These are phyloP conservation scores for Syrista parreyssii DNA, from an alignment of 2,888 invertebrate species.

Conservation along the genomic window DNA sequence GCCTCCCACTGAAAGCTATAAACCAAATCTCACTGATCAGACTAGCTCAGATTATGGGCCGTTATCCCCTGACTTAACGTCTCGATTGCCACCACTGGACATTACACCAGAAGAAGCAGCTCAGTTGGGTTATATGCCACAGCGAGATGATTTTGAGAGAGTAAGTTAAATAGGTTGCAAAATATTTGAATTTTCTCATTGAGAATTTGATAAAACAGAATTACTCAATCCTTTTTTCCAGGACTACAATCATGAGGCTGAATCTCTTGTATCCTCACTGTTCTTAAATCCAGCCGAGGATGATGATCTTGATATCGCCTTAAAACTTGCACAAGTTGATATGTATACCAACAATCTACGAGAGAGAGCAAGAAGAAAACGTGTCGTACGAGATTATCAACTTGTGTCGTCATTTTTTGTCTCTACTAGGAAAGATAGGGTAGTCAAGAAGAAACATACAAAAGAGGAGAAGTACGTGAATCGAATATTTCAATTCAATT, in stretches of 20 bases:
- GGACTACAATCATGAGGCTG: slow-evolving; percentile 95
- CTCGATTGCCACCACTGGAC: slow-evolving; percentile 83
- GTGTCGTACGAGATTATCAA: slow-evolving; percentile 90
- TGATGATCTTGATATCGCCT: slow-evolving; percentile 87
- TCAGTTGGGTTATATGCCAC: slow-evolving; percentile 93
- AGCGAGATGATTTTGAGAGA: slow-evolving; percentile 95
- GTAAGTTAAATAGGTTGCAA: slow-evolving; percentile 65
- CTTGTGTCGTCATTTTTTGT: slow-evolving; percentile 88
- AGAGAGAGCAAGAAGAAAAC: slow-evolving; percentile 89
- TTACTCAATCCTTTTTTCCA: slow-evolving; percentile 59
- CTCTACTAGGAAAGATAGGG: slow-evolving; percentile 70
- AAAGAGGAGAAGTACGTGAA: slow-evolving; percentile 81
- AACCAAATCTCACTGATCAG: slow-evolving; percentile 80
- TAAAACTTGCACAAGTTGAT: slow-evolving; percentile 92
- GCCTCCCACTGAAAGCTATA: slow-evolving; percentile 77
- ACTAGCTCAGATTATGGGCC: slow-evolving; percentile 83
- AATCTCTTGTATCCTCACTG: slow-evolving; percentile 87
- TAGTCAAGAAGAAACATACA: slow-evolving; percentile 73
- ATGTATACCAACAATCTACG: slow-evolving; percentile 87
- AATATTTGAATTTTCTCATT: neutral
- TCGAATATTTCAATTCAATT: neutral
- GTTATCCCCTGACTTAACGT: slow-evolving; percentile 78
- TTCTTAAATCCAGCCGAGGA: slow-evolving; percentile 85
- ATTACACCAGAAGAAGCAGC: slow-evolving; percentile 86
- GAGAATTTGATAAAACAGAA: neutral